Evolutionary conservation across 2,888 invertebrate species (phyloP).

Genomic region (Maniola hyperantus): DNA sequence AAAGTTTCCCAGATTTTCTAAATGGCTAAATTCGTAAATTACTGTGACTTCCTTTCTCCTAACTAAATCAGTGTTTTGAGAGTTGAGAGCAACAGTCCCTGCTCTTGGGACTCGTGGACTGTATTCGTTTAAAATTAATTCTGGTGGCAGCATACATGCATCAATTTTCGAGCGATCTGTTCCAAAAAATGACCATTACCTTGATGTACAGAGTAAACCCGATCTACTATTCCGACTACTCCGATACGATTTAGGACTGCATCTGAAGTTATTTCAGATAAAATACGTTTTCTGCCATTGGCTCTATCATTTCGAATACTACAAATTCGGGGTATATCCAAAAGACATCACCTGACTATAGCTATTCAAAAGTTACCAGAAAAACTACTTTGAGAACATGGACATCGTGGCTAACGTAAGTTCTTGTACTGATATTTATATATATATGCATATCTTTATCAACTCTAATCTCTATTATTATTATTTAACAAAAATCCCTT

Average conservation of each 20-base stretch:
- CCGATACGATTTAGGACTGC: conserved; percentile 82
- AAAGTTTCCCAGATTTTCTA: conserved; percentile 47
- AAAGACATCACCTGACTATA: conserved; percentile 75
- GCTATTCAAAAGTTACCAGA: conserved; percentile 35
- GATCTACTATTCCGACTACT: conserved; percentile 86
- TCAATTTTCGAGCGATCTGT: conserved; percentile 62
- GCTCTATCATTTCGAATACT: conserved; percentile 77
- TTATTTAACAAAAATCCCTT: too few relatives aligned
- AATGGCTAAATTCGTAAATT: conserved; percentile 74
- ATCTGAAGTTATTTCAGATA: conserved; percentile 55
- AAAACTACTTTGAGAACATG: conserved; percentile 64
- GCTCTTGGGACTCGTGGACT: conserved; percentile 30
- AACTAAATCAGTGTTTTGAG: conserved; percentile 54
- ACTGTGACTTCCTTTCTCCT: conserved; percentile 73
- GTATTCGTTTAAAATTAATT: conserved; percentile 56
- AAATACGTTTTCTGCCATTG: conserved; percentile 68
- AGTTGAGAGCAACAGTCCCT: conserved; percentile 37
- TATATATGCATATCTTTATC: neutral
- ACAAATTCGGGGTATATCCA: conserved; percentile 74
- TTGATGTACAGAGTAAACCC: conserved; percentile 84
- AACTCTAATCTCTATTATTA: neutral
- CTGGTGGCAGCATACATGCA: conserved; percentile 73
- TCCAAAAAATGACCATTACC: conserved; percentile 79
- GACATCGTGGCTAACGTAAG: conserved; percentile 84
- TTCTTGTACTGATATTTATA: conserved; percentile 41